Conservation (phyloP, 1,140 invertebrate genomes). For the Hestina assimilis region DNA sequence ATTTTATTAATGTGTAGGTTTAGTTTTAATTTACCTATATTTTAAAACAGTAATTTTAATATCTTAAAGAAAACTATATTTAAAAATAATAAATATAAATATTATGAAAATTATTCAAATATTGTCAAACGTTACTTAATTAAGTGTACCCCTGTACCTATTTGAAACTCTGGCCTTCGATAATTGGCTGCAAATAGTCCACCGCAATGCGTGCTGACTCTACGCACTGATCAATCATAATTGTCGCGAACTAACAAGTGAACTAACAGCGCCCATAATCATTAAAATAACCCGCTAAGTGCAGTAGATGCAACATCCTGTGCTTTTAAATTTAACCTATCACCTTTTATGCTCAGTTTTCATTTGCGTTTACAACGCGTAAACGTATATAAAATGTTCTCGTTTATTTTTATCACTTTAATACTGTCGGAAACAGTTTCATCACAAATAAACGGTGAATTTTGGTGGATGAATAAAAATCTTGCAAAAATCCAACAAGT, state of each 20-base stretch:
- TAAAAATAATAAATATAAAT: background rate
- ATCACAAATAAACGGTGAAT: constrained; percentile 61
- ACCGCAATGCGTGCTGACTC: constrained; percentile 33
- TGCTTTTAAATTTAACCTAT: constrained; percentile 39
- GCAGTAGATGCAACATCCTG: constrained; percentile 43
- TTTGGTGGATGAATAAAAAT: constrained; percentile 67
- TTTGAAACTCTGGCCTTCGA: constrained; percentile 20
- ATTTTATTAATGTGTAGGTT: too few species aligned
- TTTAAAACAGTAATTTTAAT: background rate
- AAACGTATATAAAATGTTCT: constrained; percentile 38
- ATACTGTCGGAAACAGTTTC: constrained; percentile 32
- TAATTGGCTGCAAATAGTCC: constrained; percentile 42
- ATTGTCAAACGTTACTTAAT: constrained; percentile 1
- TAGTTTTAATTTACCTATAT: background rate
- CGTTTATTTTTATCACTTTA: constrained; percentile 30
- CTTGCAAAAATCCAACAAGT: constrained; percentile 40
- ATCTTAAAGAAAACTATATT: background rate
- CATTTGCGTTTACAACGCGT: constrained; percentile 30
- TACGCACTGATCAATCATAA: constrained; percentile 35
- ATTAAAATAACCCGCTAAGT: constrained; percentile 48
- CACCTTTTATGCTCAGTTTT: constrained; percentile 30
- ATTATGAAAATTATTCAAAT: too few species aligned
- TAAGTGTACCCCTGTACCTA: constrained; percentile 20
- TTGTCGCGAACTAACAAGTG: constrained; percentile 42
- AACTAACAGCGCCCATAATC: constrained; percentile 36